Conservation (phyloP, 1,140 invertebrate species). For the Hyles vespertilio region DNA sequence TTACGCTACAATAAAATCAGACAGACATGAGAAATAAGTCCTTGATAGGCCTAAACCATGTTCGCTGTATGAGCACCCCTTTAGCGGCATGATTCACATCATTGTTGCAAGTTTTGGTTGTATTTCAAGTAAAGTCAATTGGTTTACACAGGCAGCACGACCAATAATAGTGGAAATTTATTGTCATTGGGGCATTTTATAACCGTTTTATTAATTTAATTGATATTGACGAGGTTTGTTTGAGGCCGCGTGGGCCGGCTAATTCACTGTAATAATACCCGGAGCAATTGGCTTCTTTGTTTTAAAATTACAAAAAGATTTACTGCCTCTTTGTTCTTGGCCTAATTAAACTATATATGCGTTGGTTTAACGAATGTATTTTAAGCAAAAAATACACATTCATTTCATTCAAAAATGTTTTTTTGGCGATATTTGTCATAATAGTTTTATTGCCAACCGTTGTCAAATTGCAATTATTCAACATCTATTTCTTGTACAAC, state of each 20-base stretch:
- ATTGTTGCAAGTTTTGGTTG: slow-evolving; percentile 57
- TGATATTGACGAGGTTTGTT: slow-evolving; percentile 53
- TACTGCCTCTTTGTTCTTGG: background rate
- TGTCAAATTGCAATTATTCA: too few species aligned
- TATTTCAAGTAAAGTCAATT: slow-evolving; percentile 68
- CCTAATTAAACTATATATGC: too few species aligned
- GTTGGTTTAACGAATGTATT: too few species aligned
- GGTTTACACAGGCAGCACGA: slow-evolving; percentile 54
- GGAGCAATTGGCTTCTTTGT: slow-evolving; percentile 21
- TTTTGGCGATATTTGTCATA: too few species aligned
- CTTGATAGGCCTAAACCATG: background rate
- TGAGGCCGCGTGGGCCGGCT: slow-evolving; percentile 31
- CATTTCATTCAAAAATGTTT: too few species aligned
- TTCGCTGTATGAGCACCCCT: slow-evolving; percentile 28
- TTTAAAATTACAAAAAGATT: slow-evolving; percentile 13
- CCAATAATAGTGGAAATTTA: slow-evolving; percentile 62
- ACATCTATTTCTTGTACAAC: too few species aligned
- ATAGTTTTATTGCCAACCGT: too few species aligned
- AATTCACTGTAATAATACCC: slow-evolving; percentile 16
- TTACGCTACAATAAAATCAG: background rate
- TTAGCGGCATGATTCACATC: slow-evolving; percentile 56
- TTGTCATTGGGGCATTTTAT: slow-evolving; percentile 61
- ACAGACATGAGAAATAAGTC: background rate
- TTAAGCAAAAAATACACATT: too few species aligned
- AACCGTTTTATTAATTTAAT: slow-evolving; percentile 67